A percentile compares a stretch with the other conserved stretches of the same genome.
These are phyloP conservation scores for Nestor notabilis DNA, from an alignment of 2,113 vertebrate species.

Conservation along the genomic window DNA sequence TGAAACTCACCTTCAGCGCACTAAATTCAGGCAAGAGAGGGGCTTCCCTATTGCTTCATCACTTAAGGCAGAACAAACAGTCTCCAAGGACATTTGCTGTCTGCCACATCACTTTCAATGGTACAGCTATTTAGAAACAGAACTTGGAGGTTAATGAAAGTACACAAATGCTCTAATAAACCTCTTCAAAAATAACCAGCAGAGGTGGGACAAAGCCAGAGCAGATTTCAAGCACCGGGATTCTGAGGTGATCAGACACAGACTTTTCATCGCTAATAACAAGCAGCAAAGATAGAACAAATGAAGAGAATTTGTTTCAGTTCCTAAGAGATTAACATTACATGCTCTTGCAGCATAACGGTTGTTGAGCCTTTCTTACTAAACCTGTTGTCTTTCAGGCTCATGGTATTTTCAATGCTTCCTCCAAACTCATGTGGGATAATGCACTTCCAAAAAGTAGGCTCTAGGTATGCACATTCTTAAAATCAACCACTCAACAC, in stretches of 20 bases:
- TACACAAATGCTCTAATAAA: background rate
- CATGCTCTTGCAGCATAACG: background rate
- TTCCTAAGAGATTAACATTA: background rate
- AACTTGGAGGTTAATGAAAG: background rate
- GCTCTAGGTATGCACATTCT: conserved; percentile 86
- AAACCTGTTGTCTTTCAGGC: conserved; percentile 34
- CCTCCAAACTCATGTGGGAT: conserved; percentile 48
- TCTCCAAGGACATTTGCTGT: background rate
- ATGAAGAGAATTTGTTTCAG: background rate
- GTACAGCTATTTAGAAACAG: background rate
- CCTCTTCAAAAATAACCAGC: background rate
- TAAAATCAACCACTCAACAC: conserved; percentile 61
- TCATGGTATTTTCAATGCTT: conserved; percentile 27
- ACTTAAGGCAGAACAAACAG: background rate
- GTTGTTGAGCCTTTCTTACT: background rate
- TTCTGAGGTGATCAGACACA: background rate
- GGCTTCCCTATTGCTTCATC: background rate
- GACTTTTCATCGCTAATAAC: background rate
- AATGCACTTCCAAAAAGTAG: conserved; percentile 77
- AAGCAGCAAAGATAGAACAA: background rate
- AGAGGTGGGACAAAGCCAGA: background rate
- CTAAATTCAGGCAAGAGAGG: background rate
- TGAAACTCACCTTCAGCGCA: accelerated
- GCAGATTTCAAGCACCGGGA: background rate
- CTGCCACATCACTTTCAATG: background rate